Evolutionary conservation across 2,888 invertebrate genomes (phyloP).

Genomic region (Melanophora roralis): DNA sequence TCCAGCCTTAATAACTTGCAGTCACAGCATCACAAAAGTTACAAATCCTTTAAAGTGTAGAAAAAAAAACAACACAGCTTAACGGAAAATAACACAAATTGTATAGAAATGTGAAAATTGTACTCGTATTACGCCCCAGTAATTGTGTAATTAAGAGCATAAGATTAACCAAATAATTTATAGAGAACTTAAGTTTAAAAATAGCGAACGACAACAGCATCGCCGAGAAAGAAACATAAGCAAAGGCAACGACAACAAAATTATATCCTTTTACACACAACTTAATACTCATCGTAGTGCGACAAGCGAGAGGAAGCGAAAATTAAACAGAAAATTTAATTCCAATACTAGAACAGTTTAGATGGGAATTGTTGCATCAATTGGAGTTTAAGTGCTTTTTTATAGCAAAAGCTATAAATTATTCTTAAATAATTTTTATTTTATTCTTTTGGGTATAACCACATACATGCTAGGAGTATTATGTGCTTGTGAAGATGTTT

Average conservation of each 20-base stretch:
- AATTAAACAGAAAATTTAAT: background rate
- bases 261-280: slow-evolving; percentile 1
- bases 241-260: background rate
- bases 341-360: background rate
- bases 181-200: slow-evolving; percentile 26
- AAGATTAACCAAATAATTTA: slow-evolving; percentile 58
- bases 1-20: slow-evolving; percentile 28
- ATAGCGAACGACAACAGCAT: background rate
- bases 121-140: slow-evolving; percentile 57
- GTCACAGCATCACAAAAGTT: slow-evolving; percentile 12
- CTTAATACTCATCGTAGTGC: background rate
- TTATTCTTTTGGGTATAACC: no score
- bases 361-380: background rate
- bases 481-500: no score
- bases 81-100: background rate
- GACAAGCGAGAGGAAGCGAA: background rate
- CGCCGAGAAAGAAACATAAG: background rate
- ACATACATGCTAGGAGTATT: no score
- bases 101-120: slow-evolving; percentile 12
- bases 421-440: no score
- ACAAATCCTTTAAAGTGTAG: slow-evolving; percentile 6
- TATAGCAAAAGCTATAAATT: no score
- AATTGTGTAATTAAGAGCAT: slow-evolving; percentile 60
- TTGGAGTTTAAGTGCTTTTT: background rate
- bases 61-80: background rate